phyloP scores from a whole-genome alignment of 2,888 invertebrate genomes.

The Physocephala rufipes region DNA sequence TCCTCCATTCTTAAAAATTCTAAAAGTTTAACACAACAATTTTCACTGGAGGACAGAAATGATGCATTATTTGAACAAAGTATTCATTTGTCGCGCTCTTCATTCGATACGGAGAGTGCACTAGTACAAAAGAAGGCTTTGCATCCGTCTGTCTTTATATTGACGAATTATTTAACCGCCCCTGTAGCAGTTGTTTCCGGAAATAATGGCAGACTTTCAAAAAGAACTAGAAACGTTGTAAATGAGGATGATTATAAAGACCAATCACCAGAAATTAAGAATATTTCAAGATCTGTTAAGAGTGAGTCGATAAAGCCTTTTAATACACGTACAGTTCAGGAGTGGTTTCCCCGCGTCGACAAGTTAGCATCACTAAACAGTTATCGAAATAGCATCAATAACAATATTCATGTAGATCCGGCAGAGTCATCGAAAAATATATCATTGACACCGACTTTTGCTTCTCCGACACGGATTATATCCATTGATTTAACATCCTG shows the following conservation, averaged over 20 bases:
- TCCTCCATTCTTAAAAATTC: constrained; percentile 33
- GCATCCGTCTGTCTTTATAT: constrained; percentile 62
- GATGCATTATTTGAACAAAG: constrained; percentile 12
- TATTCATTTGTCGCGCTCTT: constrained; percentile 9
- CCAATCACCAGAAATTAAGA: constrained; percentile 58
- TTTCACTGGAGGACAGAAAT: constrained; percentile 19
- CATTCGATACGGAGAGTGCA: constrained; percentile 36
- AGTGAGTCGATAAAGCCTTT: constrained; percentile 35
- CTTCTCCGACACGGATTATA: constrained; percentile 56
- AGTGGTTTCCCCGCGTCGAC: constrained; percentile 52
- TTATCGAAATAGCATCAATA: constrained; percentile 43
- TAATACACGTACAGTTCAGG: constrained; percentile 34
- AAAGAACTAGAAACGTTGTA: constrained; percentile 34
- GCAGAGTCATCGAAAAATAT: constrained; percentile 49
- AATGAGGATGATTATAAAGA: constrained; percentile 45
- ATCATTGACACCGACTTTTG: constrained; percentile 53
- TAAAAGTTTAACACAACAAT: background rate
- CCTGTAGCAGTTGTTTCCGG: constrained; percentile 44
- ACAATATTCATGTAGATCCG: constrained; percentile 44
- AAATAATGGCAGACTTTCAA: constrained; percentile 33
- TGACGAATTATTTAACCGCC: constrained; percentile 61
- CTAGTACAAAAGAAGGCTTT: constrained; percentile 56
- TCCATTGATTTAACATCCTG: constrained; percentile 65
- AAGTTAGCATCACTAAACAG: constrained; percentile 42
- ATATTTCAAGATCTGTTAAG: constrained; percentile 34